These are phyloP conservation scores for Menura novaehollandiae DNA, from an alignment of 2,113 vertebrate genomes.

Conservation along the genomic window DNA sequence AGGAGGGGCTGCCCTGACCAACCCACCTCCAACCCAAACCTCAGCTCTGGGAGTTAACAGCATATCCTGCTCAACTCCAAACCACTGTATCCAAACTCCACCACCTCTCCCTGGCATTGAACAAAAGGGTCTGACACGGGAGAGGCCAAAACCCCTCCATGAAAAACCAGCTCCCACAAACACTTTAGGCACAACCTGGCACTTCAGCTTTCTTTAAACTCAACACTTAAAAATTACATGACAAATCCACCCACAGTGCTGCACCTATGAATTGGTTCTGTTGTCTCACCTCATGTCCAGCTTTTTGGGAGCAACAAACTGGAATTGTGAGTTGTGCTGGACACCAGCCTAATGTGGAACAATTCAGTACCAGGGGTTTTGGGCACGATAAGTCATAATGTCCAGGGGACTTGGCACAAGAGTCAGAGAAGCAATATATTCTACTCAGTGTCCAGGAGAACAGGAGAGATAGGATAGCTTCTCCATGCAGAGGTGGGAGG, in stretches of 20 bases:
- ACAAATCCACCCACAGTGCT: neutral
- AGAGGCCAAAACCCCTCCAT: rapidly evolving
- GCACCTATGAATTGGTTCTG: neutral
- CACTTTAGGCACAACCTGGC: neutral
- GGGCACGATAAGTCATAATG: neutral
- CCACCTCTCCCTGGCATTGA: neutral
- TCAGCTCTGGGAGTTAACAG: neutral
- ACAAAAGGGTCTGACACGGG: neutral
- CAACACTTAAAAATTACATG: rapidly evolving
- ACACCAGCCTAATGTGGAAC: neutral
- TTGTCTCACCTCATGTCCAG: neutral
- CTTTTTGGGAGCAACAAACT: neutral
- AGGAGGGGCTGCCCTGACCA: neutral
- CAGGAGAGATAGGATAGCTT: neutral
- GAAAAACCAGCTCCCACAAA: neutral
- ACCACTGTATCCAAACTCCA: neutral
- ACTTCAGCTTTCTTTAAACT: neutral
- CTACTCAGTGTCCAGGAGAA: neutral
- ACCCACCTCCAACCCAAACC: neutral
- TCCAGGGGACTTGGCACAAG: neutral
- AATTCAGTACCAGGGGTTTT: rapidly evolving
- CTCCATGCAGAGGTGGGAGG: neutral
- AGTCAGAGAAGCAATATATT: rapidly evolving
- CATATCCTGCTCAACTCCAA: neutral
- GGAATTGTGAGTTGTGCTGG: neutral